These are phyloP conservation scores for Cetonia aurata DNA, from an alignment of 2,888 invertebrate genomes.

Conservation along the genomic window DNA sequence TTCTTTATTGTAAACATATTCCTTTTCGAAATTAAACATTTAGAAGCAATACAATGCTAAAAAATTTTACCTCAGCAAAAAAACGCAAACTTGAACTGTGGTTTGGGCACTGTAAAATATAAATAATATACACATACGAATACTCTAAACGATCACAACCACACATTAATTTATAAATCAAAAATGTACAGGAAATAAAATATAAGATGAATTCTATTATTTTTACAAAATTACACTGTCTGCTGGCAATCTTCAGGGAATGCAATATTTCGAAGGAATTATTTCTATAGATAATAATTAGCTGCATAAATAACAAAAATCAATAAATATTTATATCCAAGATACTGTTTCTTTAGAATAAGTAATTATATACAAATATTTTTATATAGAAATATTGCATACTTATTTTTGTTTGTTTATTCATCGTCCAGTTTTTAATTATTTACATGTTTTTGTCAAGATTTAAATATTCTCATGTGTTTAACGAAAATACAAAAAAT, in stretches of 20 bases:
- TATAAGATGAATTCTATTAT: neutral
- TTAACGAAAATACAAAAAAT: slow-evolving; percentile 61
- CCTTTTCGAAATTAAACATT: neutral
- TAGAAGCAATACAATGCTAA: neutral
- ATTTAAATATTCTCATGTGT: slow-evolving; percentile 62
- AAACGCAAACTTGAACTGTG: neutral
- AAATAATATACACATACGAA: slow-evolving; percentile 7
- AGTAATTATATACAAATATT: slow-evolving; percentile 54
- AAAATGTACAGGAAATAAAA: slow-evolving; percentile 12
- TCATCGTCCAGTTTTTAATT: slow-evolving; percentile 46
- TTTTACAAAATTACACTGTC: neutral
- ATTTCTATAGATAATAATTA: slow-evolving; percentile 20
- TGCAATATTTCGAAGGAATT: slow-evolving; percentile 56
- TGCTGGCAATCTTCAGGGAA: slow-evolving; percentile 48
- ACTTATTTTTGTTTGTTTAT: slow-evolving; percentile 40
- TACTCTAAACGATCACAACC: slow-evolving; percentile 46
- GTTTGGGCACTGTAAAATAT: slow-evolving; percentile 24
- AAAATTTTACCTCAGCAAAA: slow-evolving; percentile 4
- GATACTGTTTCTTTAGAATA: slow-evolving; percentile 54
- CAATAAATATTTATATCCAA: slow-evolving; percentile 56
- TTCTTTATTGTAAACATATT: slow-evolving; percentile 1
- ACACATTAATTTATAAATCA: slow-evolving; percentile 35
- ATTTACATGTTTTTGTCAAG: slow-evolving; percentile 55
- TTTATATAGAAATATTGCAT: slow-evolving; percentile 63
- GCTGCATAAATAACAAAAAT: slow-evolving; percentile 43